Percentiles rank a stretch among this genome's conserved stretches.
These are phyloP conservation scores for Nycteola revayana DNA, from an alignment of 2,888 invertebrate genomes.

Conservation along the genomic window DNA sequence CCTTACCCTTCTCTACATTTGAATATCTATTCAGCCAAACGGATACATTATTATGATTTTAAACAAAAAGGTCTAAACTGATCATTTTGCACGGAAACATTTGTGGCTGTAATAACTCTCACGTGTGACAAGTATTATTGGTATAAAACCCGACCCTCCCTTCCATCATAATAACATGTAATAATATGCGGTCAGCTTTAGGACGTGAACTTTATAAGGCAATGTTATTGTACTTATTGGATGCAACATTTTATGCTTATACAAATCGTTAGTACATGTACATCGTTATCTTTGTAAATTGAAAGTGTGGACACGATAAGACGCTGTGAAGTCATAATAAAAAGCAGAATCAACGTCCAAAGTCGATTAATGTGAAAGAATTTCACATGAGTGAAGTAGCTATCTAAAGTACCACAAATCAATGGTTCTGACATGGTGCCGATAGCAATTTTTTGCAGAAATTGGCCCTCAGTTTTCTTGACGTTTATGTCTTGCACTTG, in stretches of 20 bases:
- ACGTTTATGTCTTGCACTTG: constrained; percentile 13
- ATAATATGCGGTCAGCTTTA: constrained; percentile 51
- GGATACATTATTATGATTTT: constrained; percentile 29
- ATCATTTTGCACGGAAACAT: constrained; percentile 36
- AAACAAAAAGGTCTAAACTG: constrained; percentile 35
- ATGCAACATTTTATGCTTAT: too few relatives aligned
- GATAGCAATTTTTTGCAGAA: constrained; percentile 8
- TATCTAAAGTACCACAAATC: too few relatives aligned
- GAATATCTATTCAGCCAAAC: not conserved
- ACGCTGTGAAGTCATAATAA: too few relatives aligned
- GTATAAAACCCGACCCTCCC: constrained; percentile 47
- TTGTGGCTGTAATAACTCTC: constrained; percentile 41
- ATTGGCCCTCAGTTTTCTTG: constrained; percentile 6
- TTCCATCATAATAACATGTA: constrained; percentile 45
- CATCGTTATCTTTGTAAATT: too few relatives aligned
- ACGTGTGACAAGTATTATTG: constrained; percentile 49
- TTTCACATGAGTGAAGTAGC: too few relatives aligned
- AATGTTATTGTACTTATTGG: constrained; percentile 30
- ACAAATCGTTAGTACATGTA: too few relatives aligned
- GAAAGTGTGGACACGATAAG: too few relatives aligned
- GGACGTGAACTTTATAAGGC: constrained; percentile 42
- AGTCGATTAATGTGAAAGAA: too few relatives aligned
- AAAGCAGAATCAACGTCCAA: too few relatives aligned
- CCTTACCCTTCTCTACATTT: too few relatives aligned
- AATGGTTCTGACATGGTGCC: constrained; percentile 12